phyloP scores from a whole-genome alignment of 2,888 invertebrate genomes.

The Prenolepis imparis region DNA sequence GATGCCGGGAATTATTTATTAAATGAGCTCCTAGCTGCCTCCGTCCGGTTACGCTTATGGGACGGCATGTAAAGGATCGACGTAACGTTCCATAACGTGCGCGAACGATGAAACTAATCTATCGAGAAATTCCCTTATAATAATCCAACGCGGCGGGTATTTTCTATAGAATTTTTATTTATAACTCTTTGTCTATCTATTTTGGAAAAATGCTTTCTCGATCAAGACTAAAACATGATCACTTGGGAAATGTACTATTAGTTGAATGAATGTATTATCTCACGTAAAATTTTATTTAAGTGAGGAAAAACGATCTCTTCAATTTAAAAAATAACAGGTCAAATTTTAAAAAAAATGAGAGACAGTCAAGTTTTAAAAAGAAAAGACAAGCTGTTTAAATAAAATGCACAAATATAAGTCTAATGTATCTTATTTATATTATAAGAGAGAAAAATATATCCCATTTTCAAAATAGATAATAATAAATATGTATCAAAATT shows the following conservation, averaged over 20 bases:
- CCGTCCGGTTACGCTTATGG: slow-evolving; percentile 34
- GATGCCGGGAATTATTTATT: slow-evolving; percentile 55
- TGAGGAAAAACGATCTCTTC: background rate
- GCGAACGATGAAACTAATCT: slow-evolving; percentile 47
- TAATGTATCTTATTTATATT: background rate
- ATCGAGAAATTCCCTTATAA: slow-evolving; percentile 46
- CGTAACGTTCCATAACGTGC: slow-evolving; percentile 42
- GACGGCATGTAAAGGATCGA: slow-evolving; percentile 37
- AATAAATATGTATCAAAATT: background rate
- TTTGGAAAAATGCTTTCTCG: background rate
- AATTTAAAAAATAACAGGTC: background rate
- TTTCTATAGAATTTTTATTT: background rate
- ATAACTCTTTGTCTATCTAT: background rate
- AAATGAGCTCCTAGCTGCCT: slow-evolving; percentile 33
- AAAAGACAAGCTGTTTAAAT: background rate
- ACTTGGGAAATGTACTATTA: background rate
- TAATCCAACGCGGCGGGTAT: slow-evolving; percentile 17
- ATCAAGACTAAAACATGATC: background rate
- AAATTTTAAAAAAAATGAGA: too few relatives aligned
- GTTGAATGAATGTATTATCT: too few relatives aligned
- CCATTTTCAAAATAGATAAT: background rate
- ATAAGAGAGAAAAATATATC: background rate
- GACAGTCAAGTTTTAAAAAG: too few relatives aligned
- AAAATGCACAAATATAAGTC: background rate
- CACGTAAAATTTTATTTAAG: background rate